Conservation (phyloP, 2,113 vertebrate genomes). For the Heptranchias perlo region DNA sequence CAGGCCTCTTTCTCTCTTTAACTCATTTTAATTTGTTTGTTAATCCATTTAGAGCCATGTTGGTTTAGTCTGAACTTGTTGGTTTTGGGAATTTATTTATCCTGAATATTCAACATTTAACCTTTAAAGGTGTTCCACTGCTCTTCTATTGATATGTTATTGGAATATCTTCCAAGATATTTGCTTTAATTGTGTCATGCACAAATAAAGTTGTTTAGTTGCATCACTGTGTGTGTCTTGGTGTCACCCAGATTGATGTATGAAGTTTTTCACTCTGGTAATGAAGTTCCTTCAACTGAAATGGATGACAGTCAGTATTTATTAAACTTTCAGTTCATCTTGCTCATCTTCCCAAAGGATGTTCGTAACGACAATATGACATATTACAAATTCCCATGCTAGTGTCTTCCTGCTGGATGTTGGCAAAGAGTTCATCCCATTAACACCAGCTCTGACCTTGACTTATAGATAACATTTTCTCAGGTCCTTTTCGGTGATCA, state of each 20-base stretch:
- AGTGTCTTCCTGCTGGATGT: not conserved
- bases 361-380: not conserved
- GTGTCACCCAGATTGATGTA: not conserved
- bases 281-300: not conserved
- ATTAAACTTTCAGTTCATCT: not conserved
- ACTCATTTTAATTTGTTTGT: not conserved
- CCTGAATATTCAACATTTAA: not conserved
- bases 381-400: not conserved
- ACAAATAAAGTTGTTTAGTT: not conserved
- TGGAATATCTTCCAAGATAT: not conserved
- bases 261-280: not conserved
- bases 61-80: not conserved
- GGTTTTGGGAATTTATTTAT: not conserved
- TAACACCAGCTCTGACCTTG: not conserved
- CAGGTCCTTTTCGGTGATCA: not conserved
- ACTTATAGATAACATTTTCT: not conserved
- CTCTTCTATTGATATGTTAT: not conserved
- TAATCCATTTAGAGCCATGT: not conserved
- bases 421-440: not conserved
- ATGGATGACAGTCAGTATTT: not conserved
- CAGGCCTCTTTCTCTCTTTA: not conserved
- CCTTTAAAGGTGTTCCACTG: not conserved
- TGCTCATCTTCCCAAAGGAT: not conserved
- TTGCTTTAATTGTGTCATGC: not conserved
- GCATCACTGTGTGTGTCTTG: not conserved